These are phyloP conservation scores for Columba guinea DNA, from an alignment of 2,797 vertebrate genomes.

Conservation along the genomic window DNA sequence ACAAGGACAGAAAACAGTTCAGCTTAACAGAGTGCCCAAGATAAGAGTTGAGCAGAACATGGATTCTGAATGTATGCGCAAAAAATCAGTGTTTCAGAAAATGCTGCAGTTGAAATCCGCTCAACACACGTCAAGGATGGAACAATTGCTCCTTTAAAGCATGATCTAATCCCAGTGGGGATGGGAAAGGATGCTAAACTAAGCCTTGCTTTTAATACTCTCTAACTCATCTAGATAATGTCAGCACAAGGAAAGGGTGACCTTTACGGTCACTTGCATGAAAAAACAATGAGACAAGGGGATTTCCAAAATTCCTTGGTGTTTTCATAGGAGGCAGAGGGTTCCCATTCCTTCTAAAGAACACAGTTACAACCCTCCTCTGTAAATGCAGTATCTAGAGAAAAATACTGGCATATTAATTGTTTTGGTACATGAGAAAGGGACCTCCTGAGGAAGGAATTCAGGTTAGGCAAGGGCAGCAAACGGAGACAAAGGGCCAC, in stretches of 20 bases:
- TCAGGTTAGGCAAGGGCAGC: not conserved
- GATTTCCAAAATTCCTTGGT: slow-evolving; percentile 43
- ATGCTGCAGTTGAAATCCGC: not conserved
- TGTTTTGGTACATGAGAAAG: not conserved
- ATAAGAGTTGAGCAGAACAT: not conserved
- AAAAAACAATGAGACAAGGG: not conserved
- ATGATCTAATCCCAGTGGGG: not conserved
- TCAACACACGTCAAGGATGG: not conserved
- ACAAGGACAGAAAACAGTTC: not conserved
- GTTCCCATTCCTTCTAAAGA: not conserved
- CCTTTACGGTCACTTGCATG: not conserved
- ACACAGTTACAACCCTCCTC: not conserved
- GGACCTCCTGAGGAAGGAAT: slow-evolving; percentile 14
- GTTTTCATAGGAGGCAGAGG: not conserved
- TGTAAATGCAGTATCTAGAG: not conserved
- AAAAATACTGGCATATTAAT: slow-evolving; percentile 28
- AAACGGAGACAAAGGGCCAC: not conserved
- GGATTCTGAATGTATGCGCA: not conserved
- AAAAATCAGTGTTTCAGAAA: not conserved
- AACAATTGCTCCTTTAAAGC: slow-evolving; percentile 24
- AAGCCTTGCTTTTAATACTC: slow-evolving; percentile 56
- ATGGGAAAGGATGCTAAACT: slow-evolving; percentile 29
- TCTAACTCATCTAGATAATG: slow-evolving; percentile 43
- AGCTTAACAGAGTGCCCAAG: not conserved
- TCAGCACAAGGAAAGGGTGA: slow-evolving; percentile 34